Base-by-base conservation (phyloP, 2,797 vertebrate species). In the Neomorphus geoffroyi region DNA sequence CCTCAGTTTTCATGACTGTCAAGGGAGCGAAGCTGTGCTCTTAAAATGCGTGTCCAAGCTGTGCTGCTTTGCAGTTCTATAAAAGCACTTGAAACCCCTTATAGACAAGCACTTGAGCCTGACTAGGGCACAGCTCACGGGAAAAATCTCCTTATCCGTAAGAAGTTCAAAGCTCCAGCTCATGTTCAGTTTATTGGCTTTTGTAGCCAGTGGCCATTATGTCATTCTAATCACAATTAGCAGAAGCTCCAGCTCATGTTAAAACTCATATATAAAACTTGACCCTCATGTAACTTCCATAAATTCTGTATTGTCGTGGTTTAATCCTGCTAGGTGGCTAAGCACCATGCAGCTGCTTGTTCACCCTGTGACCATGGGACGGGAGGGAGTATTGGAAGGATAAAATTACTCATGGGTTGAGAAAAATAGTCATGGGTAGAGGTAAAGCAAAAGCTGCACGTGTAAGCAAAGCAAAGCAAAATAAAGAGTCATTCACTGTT, bases 361-460 rank as follows among this genome's bases (percentile, higher is more conserved):
- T 66, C 26, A 54, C 8, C 15, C 17, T 30, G 24, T 13, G 46
- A 23, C 22, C 41, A 39, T 27, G 35, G 24, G 9, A 14, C 48
- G 17, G 24, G 12, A 18, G 35, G 72, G 32, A 69, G 11, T 61
- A 43, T 0, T 33, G 17, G 15, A 78, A 80, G 8, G 7, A 2
- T 64, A 45, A 53, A 90, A 62, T 10, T 22, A 27, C 4, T 77
- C 11, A 3, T 18, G 19, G 35, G 3, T 9, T 50, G 22, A 54
- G 10, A 35, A 5, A 4, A 56, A 80, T 86, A 16, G 9, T 77
- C 10, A 4, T 18, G 23, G 32, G 3, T 12, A 41, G 22, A 54
- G 11, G n/a, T 5, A 41, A 15, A 64, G 6, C 19, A 79, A 80
- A 82, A 58, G 1, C n/a, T 75, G 6, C 18, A 32, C 0, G 0